Conservation (phyloP, 2,797 vertebrate genomes). For the Cercopithecus mitis region DNA sequence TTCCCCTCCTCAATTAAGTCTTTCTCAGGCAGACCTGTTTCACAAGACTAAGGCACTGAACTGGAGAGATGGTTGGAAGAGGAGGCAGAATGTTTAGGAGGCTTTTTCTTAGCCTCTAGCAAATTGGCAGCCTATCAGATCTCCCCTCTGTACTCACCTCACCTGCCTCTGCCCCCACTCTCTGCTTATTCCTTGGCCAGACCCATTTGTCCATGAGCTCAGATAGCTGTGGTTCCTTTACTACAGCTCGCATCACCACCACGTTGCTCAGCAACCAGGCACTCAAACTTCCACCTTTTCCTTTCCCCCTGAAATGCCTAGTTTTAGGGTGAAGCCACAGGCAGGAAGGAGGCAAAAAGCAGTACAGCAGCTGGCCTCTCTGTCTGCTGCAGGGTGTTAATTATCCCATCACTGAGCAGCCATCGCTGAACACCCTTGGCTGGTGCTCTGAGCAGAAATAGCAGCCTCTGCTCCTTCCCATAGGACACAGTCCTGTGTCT, state of each 20-base stretch:
- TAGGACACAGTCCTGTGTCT: background rate
- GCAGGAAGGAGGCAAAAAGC: background rate
- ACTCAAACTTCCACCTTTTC: slow-evolving; percentile 37
- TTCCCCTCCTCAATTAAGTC: background rate
- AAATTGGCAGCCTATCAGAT: background rate
- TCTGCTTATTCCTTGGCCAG: background rate
- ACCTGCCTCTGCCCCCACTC: background rate
- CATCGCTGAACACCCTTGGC: background rate
- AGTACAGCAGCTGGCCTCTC: background rate
- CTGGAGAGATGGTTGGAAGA: background rate
- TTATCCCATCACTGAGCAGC: background rate
- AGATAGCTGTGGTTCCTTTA: slow-evolving; percentile 1
- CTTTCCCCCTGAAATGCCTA: background rate
- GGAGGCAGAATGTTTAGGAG: background rate
- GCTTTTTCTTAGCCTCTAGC: background rate
- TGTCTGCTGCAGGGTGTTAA: background rate
- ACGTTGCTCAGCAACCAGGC: background rate
- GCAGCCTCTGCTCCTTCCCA: background rate
- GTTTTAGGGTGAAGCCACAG: background rate
- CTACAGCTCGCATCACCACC: background rate
- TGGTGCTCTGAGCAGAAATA: background rate
- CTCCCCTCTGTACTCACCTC: background rate
- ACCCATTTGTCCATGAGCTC: background rate
- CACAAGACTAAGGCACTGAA: background rate
- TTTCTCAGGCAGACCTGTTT: background rate